phyloP scores from a whole-genome alignment of 2,888 invertebrate genomes.

The Hanleya hanleyi region DNA sequence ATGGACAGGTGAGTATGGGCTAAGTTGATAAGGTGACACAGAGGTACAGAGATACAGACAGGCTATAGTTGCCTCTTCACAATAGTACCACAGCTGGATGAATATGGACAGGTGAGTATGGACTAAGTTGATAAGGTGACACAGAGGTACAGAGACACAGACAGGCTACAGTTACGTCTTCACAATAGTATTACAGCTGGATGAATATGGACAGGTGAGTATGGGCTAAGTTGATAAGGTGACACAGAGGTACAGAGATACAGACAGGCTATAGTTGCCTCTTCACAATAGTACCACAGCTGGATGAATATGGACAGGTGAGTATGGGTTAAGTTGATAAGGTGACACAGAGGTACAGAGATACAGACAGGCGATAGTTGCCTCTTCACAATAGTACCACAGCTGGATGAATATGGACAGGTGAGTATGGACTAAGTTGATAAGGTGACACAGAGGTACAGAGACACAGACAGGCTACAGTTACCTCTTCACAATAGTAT shows the following conservation, averaged over 20 bases:
- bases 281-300: slow-evolving; percentile 49
- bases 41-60: slow-evolving; percentile 46
- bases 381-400: slow-evolving; percentile 54
- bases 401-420: slow-evolving; percentile 26
- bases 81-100: slow-evolving; percentile 41
- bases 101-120: slow-evolving; percentile 22
- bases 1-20: slow-evolving; percentile 25
- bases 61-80: slow-evolving; percentile 58
- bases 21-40: too few species aligned
- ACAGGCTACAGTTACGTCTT: slow-evolving; percentile 55
- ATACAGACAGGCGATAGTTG: slow-evolving; percentile 51
- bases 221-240: too few species aligned
- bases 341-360: slow-evolving; percentile 46
- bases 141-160: slow-evolving; percentile 47
- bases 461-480: slow-evolving; percentile 52
- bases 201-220: slow-evolving; percentile 25
- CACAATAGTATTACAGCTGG: slow-evolving; percentile 45
- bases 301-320: slow-evolving; percentile 28
- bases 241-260: slow-evolving; percentile 51
- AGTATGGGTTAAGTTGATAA: too few species aligned
- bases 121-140: too few species aligned
- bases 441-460: too few species aligned
- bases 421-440: too few species aligned
- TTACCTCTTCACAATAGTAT: slow-evolving; percentile 56
- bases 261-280: slow-evolving; percentile 51